Evolutionary conservation across 1,140 invertebrate species (phyloP).

Genomic region (Pristionchus pacificus): DNA sequence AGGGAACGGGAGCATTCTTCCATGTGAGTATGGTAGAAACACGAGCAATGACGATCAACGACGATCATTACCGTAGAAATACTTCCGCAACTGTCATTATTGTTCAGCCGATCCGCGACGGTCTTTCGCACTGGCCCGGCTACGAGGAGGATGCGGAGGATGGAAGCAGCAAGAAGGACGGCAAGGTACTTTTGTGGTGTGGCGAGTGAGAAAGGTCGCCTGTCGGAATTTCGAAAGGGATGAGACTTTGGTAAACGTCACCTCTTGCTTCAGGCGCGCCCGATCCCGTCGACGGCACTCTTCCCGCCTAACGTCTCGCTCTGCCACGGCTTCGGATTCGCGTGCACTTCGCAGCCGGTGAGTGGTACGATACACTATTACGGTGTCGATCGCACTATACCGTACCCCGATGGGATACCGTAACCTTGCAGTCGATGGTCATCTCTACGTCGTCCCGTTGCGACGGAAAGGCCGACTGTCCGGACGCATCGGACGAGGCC

Average conservation of each 20-base stretch:
- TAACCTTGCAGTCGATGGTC: conserved; percentile 3
- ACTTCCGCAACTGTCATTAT: not conserved
- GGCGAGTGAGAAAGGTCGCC: too few relatives aligned
- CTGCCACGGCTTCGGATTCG: conserved; percentile 28
- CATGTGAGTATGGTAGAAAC: too few relatives aligned
- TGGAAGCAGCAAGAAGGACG: not conserved
- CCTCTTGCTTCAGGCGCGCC: too few relatives aligned
- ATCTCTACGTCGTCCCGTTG: conserved; percentile 19
- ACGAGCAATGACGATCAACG: too few relatives aligned
- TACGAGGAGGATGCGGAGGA: not conserved
- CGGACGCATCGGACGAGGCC: conserved; percentile 33
- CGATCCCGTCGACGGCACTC: conserved; percentile 11
- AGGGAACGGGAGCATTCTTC: not conserved
- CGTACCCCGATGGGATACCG: not conserved
- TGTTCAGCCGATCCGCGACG: not conserved
- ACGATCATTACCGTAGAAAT: too few relatives aligned
- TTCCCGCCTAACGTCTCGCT: conserved; percentile 25
- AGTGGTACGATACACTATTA: conserved; percentile 5
- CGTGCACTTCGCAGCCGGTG: conserved; percentile 11
- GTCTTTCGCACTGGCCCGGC: not conserved
- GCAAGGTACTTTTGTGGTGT: not conserved
- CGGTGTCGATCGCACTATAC: too few relatives aligned
- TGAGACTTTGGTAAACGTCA: too few relatives aligned
- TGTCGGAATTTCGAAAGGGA: too few relatives aligned
- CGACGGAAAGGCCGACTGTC: conserved; percentile 31